Base-by-base conservation (phyloP, 2,113 vertebrate genomes). In the Hystrix brachyura region DNA sequence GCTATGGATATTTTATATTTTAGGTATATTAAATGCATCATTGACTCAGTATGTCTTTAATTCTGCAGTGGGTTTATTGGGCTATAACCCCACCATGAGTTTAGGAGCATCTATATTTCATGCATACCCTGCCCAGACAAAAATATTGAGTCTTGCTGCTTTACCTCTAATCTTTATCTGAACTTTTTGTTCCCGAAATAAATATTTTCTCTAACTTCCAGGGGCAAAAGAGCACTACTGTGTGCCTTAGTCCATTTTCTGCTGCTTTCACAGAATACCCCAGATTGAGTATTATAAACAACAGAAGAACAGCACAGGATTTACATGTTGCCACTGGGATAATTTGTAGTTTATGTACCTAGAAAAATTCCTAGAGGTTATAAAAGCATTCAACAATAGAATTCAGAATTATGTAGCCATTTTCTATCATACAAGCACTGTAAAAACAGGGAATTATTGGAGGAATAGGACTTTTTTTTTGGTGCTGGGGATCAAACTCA, bases 351-450 rank as follows among this genome's bases (percentile, higher is more conserved):
- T 8, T 51, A 8, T 32, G 71, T 90, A 80, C 90, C 74, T 94
- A 38, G 51, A 48, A 96, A 95, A 89, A 95, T 65, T 94, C 64
- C 81, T 89, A 90, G 69, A 96, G 43, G 92, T 95, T 88, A 93
- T 64, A 55, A 97, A 90, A 96, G 23, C 67, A 82, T 67, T 64
- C 11, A 59, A 90, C 53, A 97, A 60, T 57, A 93, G 69, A 79
- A 76, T 64, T 91, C 38, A 95, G 81, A 96, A 79, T 94, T 94
- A n/a, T 95, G 92, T 95, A 87, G 93, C 83, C n/a, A 84, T 82
- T 97, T 93, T 84, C 74, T 91, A 46, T 87, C 67, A 79, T 43
- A 89, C 32, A 95, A 81, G 13, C 38, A 76, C 71, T 91, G 9
- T 80, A 71, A 88, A 79, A 71, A 71, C 46, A 89, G 32, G 34